Conservation (phyloP, 2,113 vertebrate species). For the Sminthopsis crassicaudata region DNA sequence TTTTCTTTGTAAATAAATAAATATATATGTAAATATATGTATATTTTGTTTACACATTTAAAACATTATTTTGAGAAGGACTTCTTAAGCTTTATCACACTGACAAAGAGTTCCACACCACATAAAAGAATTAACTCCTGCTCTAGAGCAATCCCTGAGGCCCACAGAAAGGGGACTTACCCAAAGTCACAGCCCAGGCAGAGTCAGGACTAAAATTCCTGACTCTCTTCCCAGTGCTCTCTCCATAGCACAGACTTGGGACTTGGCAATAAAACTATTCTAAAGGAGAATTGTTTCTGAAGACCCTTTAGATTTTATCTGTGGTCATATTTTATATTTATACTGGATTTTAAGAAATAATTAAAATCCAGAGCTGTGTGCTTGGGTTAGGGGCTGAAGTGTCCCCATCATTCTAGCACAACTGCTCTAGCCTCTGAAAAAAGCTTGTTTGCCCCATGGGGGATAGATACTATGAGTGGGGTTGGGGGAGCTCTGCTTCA, state of each 20-base stretch:
- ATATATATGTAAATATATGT: not conserved
- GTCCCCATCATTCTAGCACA: not conserved
- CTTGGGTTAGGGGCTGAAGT: not conserved
- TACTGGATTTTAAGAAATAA: not conserved
- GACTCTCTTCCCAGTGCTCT: not conserved
- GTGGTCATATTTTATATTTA: not conserved
- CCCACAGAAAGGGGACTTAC: not conserved
- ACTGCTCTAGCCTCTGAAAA: not conserved
- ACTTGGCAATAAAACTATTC: not conserved
- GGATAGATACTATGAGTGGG: not conserved
- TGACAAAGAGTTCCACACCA: not conserved
- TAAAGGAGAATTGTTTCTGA: conserved; percentile 6
- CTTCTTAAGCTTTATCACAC: not conserved
- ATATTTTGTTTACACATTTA: not conserved
- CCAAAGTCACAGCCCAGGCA: not conserved
- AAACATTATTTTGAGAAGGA: not conserved
- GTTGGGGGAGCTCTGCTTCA: not conserved
- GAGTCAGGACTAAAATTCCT: not conserved
- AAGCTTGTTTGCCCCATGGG: not conserved
- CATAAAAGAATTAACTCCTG: not conserved
- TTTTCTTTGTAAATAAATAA: not conserved
- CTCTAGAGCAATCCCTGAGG: not conserved
- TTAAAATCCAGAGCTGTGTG: not conserved
- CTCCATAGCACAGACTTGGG: not conserved
- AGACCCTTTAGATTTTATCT: conserved; percentile 20